Conservation (phyloP, 2,113 vertebrate genomes). For the Gambusia holbrooki region DNA sequence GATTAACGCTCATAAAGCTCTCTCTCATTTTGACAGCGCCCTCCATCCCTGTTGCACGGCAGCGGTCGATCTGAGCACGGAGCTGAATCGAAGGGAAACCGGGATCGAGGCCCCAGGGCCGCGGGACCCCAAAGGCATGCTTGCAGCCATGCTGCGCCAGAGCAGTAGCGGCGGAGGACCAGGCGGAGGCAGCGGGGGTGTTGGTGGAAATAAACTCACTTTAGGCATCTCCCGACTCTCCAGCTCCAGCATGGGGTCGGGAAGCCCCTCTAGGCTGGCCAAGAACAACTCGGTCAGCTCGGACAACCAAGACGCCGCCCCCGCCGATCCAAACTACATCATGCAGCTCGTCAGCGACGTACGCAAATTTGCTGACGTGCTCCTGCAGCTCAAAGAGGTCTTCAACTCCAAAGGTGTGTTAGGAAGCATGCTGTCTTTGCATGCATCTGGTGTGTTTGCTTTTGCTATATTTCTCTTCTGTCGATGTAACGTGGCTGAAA, state of each 20-base stretch:
- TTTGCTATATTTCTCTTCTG: no score
- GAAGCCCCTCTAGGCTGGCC: constrained; percentile 76
- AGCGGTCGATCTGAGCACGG: constrained; percentile 35
- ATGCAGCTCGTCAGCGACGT: constrained; percentile 94
- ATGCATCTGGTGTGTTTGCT: neutral
- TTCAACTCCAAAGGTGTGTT: constrained; percentile 87
- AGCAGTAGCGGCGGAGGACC: constrained; percentile 55
- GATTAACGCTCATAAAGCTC: neutral
- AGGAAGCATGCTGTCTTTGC: neutral
- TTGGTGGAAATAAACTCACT: constrained; percentile 84
- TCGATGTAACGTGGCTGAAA: neutral
- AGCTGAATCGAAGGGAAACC: constrained; percentile 21
- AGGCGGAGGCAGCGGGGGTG: constrained; percentile 50
- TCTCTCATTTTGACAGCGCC: constrained; percentile 34
- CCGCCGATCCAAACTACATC: constrained; percentile 91
- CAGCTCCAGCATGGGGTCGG: constrained; percentile 82
- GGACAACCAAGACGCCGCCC: constrained; percentile 78
- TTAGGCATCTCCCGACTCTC: constrained; percentile 85
- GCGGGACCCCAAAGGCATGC: constrained; percentile 64
- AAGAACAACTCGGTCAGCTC: constrained; percentile 82
- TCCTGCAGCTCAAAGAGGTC: constrained; percentile 92
- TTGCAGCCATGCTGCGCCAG: constrained; percentile 75
- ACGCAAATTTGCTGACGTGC: constrained; percentile 91
- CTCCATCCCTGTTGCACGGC: constrained; percentile 26
- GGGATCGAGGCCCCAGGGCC: constrained; percentile 38